Evolutionary conservation across 2,113 vertebrate genomes (phyloP).

Genomic region (Motacilla alba): DNA sequence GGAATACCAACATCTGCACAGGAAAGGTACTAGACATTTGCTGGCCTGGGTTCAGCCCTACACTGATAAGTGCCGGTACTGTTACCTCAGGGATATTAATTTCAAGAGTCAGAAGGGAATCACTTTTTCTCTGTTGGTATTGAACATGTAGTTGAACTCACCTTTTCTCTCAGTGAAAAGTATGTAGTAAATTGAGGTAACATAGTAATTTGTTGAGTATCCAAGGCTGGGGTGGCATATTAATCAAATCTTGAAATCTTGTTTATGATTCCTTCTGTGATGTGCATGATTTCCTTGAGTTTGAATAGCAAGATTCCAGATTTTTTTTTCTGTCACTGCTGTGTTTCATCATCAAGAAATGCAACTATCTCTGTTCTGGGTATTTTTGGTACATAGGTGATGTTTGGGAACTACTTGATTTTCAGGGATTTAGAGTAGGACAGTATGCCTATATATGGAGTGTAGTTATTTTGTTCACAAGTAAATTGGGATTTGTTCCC

Average conservation of each 20-base stretch:
- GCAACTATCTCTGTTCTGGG: background rate
- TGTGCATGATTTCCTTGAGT: background rate
- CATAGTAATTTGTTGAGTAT: background rate
- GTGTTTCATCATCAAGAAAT: background rate
- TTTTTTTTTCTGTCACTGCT: background rate
- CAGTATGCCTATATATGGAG: background rate
- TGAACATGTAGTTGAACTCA: background rate
- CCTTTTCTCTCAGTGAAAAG: background rate
- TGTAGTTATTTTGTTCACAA: background rate
- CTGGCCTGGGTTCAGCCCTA: background rate
- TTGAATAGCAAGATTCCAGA: background rate
- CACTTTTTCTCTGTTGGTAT: background rate
- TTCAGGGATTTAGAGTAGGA: background rate
- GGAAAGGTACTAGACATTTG: conserved; percentile 1
- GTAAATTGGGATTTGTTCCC: background rate
- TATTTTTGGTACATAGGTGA: background rate
- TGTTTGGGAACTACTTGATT: background rate
- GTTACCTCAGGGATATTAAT: background rate
- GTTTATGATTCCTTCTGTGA: background rate
- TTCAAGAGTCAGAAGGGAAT: background rate
- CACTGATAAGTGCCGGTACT: background rate
- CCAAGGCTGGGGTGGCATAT: background rate
- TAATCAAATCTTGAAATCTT: background rate
- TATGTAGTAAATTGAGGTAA: background rate
- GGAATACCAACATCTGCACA: conserved; percentile 19